Base-by-base conservation (phyloP, 2,797 vertebrate genomes). In the Hybognathus amarus region DNA sequence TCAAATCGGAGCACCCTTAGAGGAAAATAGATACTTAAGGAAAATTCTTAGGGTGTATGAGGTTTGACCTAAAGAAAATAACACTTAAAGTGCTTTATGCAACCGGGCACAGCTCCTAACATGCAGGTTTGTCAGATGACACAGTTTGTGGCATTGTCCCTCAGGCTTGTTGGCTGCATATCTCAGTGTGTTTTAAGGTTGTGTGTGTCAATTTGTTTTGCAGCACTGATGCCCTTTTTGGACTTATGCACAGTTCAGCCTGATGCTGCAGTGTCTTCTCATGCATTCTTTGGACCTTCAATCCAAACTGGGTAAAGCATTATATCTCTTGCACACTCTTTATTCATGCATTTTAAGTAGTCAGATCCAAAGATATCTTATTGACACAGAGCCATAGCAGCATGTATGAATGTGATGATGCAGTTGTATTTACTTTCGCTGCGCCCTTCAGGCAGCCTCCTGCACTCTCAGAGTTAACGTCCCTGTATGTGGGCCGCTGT, bases 181-280 rank as follows among this genome's bases (percentile, higher is more conserved):
- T 61, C 1, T 61, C 5, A 63, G 2, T 30, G 24, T 63, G 61
- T 63, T 52, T 73, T 52, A 42, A 64, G 7, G 20, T 10, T 73
- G n/a, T 10, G 38, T 87, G 15, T 84, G 30, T 75, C 7, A 56
- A 1, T 83, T 36, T 85, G 24, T 87, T 81, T 89, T 66, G 2
- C 89, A 99, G 98, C 95, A n/a, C 93, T 99, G 75, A 95, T 95
- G 93, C 97, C 96, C 0, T 88, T 99, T 76, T 90, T 99, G 86
- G 98, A 99, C 89, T 91, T 91, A 68, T 99, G 97, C 85, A 95
- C 96, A 0, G 96, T 99, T 83, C 96, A 97, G 89, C 95, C 98
- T 0, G 97, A 99, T 0, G 40, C 94, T n/a, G 40, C 92, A 0
- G 97, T 99, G 0, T 74, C 94, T 0, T 93, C 93, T 10, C 97